A percentile compares a stretch with the other conserved stretches of the same genome.
Conservation (phyloP, 2,888 invertebrate species). For the Diadegma fenestrale region DNA sequence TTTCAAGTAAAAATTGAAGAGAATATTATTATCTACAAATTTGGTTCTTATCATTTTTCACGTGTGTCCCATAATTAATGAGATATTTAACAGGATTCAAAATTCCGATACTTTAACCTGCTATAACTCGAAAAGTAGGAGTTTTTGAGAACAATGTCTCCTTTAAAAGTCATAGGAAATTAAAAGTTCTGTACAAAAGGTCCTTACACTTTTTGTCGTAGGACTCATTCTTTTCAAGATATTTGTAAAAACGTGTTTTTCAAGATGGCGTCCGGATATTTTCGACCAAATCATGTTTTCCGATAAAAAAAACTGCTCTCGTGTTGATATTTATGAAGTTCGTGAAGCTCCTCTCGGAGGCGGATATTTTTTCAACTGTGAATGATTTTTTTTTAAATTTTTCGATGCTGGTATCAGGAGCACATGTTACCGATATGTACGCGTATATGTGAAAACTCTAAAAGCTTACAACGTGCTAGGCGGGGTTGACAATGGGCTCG, state of each 20-base stretch:
- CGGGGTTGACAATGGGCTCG: slow-evolving; percentile 19
- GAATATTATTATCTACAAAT: background rate
- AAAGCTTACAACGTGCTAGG: background rate
- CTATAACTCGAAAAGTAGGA: background rate
- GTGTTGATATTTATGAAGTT: background rate
- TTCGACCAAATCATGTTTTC: background rate
- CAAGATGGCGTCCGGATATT: background rate
- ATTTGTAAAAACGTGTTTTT: background rate
- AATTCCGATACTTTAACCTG: background rate
- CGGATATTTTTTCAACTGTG: background rate
- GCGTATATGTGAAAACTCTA: background rate
- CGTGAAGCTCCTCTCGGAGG: background rate
- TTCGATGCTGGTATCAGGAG: background rate
- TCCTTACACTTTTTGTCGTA: background rate
- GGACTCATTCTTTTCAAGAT: background rate
- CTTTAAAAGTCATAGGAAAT: background rate
- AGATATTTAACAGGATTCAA: background rate
- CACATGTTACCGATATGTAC: background rate
- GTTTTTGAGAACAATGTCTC: background rate
- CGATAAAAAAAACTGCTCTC: background rate
- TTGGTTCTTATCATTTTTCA: background rate
- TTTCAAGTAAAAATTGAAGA: background rate
- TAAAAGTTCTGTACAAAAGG: background rate
- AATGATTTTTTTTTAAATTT: background rate
- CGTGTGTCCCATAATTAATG: background rate